Conservation (phyloP, 1,140 invertebrate genomes). For the Heliothis virescens region DNA sequence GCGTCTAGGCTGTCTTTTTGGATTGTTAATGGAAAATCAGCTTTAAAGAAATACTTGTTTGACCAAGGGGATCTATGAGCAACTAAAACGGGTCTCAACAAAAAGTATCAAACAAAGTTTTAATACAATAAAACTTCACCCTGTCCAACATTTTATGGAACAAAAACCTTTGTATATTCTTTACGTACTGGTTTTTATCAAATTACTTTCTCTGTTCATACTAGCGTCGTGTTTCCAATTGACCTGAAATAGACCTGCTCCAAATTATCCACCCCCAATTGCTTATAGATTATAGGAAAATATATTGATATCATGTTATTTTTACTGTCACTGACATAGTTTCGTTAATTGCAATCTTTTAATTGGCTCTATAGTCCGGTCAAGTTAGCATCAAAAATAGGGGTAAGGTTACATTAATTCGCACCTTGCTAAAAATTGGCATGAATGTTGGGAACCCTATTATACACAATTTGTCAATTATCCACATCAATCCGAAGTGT, state of each 20-base stretch:
- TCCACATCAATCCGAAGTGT: no score
- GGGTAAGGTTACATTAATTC: no score
- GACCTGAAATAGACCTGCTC: slow-evolving; percentile 12
- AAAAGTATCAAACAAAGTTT: background rate
- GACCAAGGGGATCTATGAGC: background rate
- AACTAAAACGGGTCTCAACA: background rate
- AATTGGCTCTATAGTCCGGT: no score
- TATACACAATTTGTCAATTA: no score
- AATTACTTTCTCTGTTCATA: background rate
- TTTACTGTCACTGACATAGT: slow-evolving; percentile 12
- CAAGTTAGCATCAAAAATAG: no score
- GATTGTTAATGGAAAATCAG: no score
- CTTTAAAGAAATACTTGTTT: no score
- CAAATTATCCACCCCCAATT: background rate
- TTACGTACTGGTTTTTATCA: background rate
- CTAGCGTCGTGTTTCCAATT: background rate
- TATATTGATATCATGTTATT: slow-evolving; percentile 1
- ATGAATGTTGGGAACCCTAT: no score
- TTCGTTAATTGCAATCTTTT: background rate
- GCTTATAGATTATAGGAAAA: slow-evolving; percentile 28
- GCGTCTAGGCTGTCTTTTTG: slow-evolving; percentile 2
- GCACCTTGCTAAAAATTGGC: no score
- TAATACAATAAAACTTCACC: background rate
- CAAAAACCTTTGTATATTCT: background rate
- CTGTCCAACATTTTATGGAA: background rate